These are phyloP conservation scores for Labia minor DNA, from an alignment of 2,888 invertebrate genomes.

Conservation along the genomic window DNA sequence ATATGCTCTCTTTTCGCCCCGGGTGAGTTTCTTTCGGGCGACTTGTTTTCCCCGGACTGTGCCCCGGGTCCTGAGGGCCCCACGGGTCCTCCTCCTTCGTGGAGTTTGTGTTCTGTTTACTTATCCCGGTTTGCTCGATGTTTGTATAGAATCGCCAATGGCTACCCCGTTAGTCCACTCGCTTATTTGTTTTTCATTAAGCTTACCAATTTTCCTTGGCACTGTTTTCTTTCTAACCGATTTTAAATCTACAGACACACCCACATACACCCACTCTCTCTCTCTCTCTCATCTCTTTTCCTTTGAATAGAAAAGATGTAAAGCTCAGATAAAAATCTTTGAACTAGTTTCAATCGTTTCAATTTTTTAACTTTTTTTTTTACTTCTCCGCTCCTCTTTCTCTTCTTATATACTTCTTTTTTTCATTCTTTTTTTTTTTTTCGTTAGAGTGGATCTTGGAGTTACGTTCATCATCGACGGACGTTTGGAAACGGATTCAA, in stretches of 20 bases:
- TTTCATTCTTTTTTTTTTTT: neutral
- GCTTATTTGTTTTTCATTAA: slow-evolving; percentile 13
- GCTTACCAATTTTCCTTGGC: slow-evolving; percentile 8
- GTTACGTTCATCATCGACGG: neutral
- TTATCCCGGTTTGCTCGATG: slow-evolving; percentile 4
- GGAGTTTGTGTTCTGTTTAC: neutral
- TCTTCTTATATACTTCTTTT: neutral
- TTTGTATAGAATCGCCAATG: slow-evolving; percentile 2
- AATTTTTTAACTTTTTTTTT: no score
- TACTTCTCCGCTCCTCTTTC: neutral
- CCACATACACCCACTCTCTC: no score
- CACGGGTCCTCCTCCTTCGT: neutral
- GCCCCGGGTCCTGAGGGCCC: neutral
- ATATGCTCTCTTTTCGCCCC: no score
- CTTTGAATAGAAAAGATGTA: no score
- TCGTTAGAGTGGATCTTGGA: neutral
- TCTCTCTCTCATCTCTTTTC: no score
- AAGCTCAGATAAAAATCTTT: no score
- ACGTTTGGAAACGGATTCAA: neutral
- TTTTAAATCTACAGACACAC: neutral
- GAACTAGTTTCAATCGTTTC: no score
- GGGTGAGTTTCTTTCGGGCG: neutral
- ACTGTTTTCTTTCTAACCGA: neutral
- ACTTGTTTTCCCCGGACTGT: neutral
- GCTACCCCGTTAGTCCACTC: neutral